Conservation (phyloP, 2,797 vertebrate species). For the Rhincodon typus region DNA sequence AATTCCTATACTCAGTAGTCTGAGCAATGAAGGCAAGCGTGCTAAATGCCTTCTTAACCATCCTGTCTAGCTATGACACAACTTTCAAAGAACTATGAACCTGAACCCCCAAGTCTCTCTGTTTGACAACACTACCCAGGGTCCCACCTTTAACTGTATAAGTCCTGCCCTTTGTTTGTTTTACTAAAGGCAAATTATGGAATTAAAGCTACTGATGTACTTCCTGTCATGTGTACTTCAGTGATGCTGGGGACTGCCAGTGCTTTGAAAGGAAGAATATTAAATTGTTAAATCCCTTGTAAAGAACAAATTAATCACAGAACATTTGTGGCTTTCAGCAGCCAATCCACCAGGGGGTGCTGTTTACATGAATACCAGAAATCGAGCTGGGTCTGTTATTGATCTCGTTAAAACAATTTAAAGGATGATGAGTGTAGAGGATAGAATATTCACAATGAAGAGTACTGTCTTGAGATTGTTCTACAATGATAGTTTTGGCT, state of each 20-base stretch:
- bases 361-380: background rate
- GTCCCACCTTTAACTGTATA: too few relatives aligned
- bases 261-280: background rate
- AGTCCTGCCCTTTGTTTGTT: background rate
- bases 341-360: constrained; percentile 8
- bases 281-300: background rate
- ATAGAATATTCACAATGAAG: background rate
- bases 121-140: too few relatives aligned
- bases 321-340: background rate
- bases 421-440: background rate
- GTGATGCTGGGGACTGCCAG: background rate
- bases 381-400: background rate
- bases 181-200: background rate
- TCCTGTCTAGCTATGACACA: too few relatives aligned
- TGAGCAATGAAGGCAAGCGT: too few relatives aligned
- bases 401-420: background rate
- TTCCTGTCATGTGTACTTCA: background rate
- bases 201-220: background rate
- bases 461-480: background rate
- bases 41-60: too few relatives aligned
- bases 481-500: background rate
- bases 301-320: background rate
- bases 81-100: too few relatives aligned
- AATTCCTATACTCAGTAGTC: too few relatives aligned
- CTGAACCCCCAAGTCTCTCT: too few relatives aligned